Evolutionary conservation across 2,888 invertebrate species (phyloP).

Genomic region (Eupithecia dodoneata): DNA sequence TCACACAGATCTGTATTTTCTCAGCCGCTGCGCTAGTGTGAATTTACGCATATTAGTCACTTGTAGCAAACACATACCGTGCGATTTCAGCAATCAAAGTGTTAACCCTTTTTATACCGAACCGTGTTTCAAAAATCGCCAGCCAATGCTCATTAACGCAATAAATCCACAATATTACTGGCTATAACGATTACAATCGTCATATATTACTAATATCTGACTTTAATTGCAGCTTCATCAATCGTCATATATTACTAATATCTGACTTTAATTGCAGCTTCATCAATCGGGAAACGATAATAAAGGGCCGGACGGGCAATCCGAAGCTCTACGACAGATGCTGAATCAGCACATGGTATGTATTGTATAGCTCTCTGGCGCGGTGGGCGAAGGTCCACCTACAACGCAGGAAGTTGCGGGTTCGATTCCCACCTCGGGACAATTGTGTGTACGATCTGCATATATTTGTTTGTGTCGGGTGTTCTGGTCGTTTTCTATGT

Average conservation of each 20-base stretch:
- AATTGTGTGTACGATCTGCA: too few species aligned
- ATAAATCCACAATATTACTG: constrained; percentile 9
- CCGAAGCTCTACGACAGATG: constrained; percentile 91
- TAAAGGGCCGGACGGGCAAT: constrained; percentile 92
- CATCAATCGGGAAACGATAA: constrained; percentile 89
- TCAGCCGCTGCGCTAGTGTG: too few species aligned
- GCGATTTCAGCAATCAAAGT: too few species aligned
- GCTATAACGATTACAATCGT: constrained; percentile 10
- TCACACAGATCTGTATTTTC: too few species aligned
- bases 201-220: constrained; percentile 24
- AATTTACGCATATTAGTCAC: too few species aligned
- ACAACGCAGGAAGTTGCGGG: too few species aligned
- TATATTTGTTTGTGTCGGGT: too few species aligned
- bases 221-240: constrained; percentile 84
- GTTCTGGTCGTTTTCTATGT: too few species aligned
- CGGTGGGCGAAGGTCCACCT: too few species aligned
- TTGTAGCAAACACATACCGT: too few species aligned
- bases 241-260: constrained; percentile 55
- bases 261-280: constrained; percentile 76
- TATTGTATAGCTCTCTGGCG: neutral
- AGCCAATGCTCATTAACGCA: constrained; percentile 1
- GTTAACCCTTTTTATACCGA: neutral
- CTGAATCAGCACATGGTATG: constrained; percentile 94
- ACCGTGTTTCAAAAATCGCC: neutral
- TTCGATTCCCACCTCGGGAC: too few species aligned